A percentile compares a stretch with the other conserved stretches of the same genome.
These are phyloP conservation scores for Macropodus opercularis DNA, from an alignment of 2,797 vertebrate genomes.

Conservation along the genomic window DNA sequence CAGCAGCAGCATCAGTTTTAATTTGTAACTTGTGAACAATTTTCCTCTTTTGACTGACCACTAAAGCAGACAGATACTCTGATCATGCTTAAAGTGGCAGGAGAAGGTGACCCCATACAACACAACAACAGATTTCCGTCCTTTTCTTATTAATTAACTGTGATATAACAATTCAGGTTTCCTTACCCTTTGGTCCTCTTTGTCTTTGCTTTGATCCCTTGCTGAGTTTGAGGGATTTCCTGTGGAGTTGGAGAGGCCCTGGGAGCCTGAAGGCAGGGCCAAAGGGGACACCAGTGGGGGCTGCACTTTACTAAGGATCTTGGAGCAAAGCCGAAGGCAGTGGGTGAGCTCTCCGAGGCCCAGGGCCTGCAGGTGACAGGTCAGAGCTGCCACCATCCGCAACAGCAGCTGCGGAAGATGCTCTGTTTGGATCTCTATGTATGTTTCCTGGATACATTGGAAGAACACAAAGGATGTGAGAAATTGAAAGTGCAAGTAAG, in stretches of 20 bases:
- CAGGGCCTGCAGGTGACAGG: constrained; percentile 88
- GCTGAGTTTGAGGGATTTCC: constrained; percentile 72
- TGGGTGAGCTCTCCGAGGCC: constrained; percentile 91
- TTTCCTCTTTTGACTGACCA: constrained; percentile 3
- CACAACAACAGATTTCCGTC: background rate
- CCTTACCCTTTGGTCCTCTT: constrained; percentile 85
- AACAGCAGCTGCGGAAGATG: constrained; percentile 95
- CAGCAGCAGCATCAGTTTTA: background rate
- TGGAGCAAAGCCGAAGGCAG: constrained; percentile 95
- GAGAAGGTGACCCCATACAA: background rate
- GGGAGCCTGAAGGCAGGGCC: constrained; percentile 79
- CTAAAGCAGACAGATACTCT: background rate
- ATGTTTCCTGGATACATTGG: constrained; percentile 87
- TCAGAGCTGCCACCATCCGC: constrained; percentile 94
- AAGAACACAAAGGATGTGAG: constrained; percentile 9
- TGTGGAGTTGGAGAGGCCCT: constrained; percentile 62
- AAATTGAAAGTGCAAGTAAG: background rate
- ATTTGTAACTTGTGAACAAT: constrained; percentile 19
- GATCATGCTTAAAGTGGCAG: background rate
- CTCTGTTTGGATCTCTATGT: constrained; percentile 99
- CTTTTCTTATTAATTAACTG: background rate
- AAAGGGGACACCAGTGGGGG: constrained; percentile 91
- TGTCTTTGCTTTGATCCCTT: constrained; percentile 78
- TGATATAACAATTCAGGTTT: background rate
- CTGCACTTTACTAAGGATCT: constrained; percentile 98